Percentiles rank a stretch among this genome's conserved stretches.
phyloP scores from a whole-genome alignment of 2,797 vertebrate species.

The Dromococcyx pavoninus region DNA sequence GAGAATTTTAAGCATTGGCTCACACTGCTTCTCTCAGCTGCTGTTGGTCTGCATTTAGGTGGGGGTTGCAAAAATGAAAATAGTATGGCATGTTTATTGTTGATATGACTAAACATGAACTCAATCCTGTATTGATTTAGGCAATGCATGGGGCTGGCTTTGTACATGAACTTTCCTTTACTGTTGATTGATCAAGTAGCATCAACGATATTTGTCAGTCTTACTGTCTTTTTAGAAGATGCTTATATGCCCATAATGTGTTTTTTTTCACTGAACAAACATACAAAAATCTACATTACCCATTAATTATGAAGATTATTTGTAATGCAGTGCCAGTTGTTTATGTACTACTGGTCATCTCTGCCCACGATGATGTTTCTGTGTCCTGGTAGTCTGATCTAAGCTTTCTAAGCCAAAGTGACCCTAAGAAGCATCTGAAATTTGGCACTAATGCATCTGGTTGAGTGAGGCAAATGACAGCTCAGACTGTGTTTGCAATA shows the following conservation, averaged over 20 bases:
- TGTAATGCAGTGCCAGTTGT: neutral
- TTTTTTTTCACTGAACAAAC: neutral
- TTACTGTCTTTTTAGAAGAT: neutral
- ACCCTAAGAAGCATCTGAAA: neutral
- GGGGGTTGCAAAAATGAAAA: neutral
- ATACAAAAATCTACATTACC: neutral
- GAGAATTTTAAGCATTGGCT: conserved; percentile 15
- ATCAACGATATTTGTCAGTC: neutral
- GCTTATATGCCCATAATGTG: neutral
- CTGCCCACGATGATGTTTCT: neutral
- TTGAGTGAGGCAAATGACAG: neutral
- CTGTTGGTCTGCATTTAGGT: neutral
- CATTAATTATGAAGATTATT: neutral
- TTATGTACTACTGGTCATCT: neutral
- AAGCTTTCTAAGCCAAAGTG: neutral
- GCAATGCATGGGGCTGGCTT: neutral
- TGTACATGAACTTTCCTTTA: neutral
- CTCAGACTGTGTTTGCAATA: neutral
- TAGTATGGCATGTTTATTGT: neutral
- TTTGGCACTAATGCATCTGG: neutral
- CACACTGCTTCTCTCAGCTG: neutral
- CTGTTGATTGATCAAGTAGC: neutral
- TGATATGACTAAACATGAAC: neutral
- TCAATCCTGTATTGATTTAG: neutral
- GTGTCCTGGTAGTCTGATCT: neutral